Base-by-base conservation (phyloP, 2,888 invertebrate species). In the Agrotis ipsilon region DNA sequence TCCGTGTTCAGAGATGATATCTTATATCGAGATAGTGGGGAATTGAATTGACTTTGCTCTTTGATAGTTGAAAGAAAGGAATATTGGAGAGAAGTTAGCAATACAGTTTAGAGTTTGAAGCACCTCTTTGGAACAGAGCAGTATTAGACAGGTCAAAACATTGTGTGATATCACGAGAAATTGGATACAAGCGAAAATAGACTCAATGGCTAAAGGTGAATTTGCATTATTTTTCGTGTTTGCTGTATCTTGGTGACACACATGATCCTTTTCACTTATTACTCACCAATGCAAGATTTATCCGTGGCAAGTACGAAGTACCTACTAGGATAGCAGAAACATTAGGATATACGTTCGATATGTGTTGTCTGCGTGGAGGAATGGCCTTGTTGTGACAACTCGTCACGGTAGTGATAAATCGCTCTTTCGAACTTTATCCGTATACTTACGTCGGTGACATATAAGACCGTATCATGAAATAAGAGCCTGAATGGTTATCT, bases 1-100 rank as follows among this genome's bases (percentile, higher is more conserved):
- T 72, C 81, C 81, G 82, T 71, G 78, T 84, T 82, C 69, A 48
- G 27, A 67, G 75, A 81, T 69, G 55, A 46, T 70, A 78, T 78
- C 75, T 75, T 52, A 61, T 64, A 78, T 75, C 60, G 60, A 64
- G 70, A 81, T 84, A 67, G 70, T 62, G 60, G 54, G 19, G 67
- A 78, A 82, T 78, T 74, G 70, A 72, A 81, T 76, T 69, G 73
- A 67, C 68, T 79, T 72, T 62, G 52, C 48, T 54, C 64, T 73
- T 69, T 65, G 62, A 24, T 62, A 78, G 58, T 80, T 66, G 65
- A 71, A 77, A 74, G 72, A 72, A 78, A 63, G 52, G 55, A 78
- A 67, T 67, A 67, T 78, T 69, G 58, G n/a, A 43, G 27, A 51
- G 57, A 69, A 80, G 68, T 68, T 68, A 55, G n/a, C 13, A 45